These are phyloP conservation scores for Sesia apiformis DNA, from an alignment of 2,888 invertebrate species.

Conservation along the genomic window DNA sequence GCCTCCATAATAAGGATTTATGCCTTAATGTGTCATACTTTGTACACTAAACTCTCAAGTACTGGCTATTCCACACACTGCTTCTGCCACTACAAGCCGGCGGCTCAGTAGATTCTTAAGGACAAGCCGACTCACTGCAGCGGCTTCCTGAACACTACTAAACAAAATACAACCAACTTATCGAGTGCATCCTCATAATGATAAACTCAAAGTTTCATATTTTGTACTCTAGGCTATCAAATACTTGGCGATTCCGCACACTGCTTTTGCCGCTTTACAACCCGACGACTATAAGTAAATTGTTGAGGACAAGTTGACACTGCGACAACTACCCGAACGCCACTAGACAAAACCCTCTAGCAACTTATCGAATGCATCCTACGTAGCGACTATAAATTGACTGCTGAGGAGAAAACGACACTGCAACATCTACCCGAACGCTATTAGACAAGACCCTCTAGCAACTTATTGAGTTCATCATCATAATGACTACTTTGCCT, in stretches of 20 bases:
- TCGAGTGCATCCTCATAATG: conserved; percentile 85
- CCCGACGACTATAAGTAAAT: conserved; percentile 85
- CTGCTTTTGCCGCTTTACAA: conserved; percentile 89
- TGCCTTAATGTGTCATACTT: conserved; percentile 12
- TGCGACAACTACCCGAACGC: conserved; percentile 90
- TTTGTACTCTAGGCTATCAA: conserved; percentile 89
- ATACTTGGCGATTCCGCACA: conserved; percentile 93
- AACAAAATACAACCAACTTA: conserved; percentile 77
- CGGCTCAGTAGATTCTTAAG: conserved; percentile 85
- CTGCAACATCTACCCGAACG: too few relatives aligned
- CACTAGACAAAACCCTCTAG: conserved; percentile 74
- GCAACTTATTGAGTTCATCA: too few relatives aligned
- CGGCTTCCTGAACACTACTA: conserved; percentile 82
- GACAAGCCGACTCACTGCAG: conserved; percentile 84
- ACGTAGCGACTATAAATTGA: conserved; percentile 85
- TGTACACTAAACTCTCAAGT: conserved; percentile 89
- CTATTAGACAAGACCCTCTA: too few relatives aligned
- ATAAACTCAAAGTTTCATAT: conserved; percentile 37
- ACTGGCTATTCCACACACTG: conserved; percentile 93
- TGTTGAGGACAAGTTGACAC: conserved; percentile 79
- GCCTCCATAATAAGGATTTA: too few relatives aligned
- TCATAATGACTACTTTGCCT: too few relatives aligned
- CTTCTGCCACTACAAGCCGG: conserved; percentile 88
- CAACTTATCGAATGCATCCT: conserved; percentile 83
- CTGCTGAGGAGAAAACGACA: too few relatives aligned